Conservation (phyloP, 2,113 vertebrate genomes). For the Andinoacara biseriatus region DNA sequence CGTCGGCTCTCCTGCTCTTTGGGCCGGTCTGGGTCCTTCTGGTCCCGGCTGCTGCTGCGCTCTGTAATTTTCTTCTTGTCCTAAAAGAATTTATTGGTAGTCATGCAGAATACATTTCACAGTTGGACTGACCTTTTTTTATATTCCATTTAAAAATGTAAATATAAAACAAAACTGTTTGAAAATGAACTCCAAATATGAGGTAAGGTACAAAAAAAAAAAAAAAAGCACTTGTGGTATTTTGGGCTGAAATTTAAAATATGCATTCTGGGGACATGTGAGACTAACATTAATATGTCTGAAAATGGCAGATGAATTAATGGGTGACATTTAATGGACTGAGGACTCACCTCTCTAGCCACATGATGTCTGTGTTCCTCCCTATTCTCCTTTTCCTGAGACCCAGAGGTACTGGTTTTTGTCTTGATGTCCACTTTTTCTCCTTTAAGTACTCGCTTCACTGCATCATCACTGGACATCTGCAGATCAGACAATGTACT, state of each 20-base stretch:
- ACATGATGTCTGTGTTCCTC: conserved; percentile 65
- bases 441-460: conserved; percentile 88
- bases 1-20: conserved; percentile 80
- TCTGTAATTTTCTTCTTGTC: conserved; percentile 83
- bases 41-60: conserved; percentile 79
- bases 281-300: neutral
- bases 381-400: conserved; percentile 84
- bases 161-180: neutral
- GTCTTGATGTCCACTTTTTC: conserved; percentile 85
- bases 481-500: conserved; percentile 47
- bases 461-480: conserved; percentile 93
- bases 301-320: neutral
- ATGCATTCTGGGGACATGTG: neutral
- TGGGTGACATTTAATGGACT: neutral
- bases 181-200: too few relatives aligned
- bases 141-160: neutral
- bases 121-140: neutral
- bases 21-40: conserved; percentile 79
- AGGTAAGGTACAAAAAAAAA: neutral
- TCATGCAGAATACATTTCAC: neutral
- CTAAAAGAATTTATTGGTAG: conserved; percentile 67
- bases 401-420: conserved; percentile 78
- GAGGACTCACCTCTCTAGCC: conserved; percentile 80
- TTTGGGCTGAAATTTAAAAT: accelerated
- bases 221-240: neutral